A percentile compares a stretch with the other conserved stretches of the same genome.
phyloP scores from a whole-genome alignment of 64 coral and sea anemone genomes.

The Anthopleura sola region DNA sequence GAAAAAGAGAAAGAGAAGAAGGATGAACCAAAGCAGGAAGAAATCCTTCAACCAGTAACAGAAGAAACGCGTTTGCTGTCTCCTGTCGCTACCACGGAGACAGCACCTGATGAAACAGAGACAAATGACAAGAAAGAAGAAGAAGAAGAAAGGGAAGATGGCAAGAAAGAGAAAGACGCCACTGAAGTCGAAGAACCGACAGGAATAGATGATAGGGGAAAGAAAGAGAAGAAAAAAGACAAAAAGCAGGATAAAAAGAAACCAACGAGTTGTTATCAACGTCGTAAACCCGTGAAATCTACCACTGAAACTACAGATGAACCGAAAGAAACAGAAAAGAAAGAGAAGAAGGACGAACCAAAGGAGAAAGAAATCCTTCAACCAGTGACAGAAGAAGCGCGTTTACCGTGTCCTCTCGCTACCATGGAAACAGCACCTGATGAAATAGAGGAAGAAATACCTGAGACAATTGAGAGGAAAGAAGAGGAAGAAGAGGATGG shows the following conservation, averaged over 20 bases:
- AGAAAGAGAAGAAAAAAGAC: neutral
- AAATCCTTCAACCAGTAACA: neutral
- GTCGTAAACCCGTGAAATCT: no score
- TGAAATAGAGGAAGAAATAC: neutral
- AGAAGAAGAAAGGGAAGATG: neutral
- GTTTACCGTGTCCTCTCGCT: no score
- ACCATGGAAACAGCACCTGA: no score
- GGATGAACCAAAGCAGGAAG: neutral
- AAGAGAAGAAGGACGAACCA: neutral
- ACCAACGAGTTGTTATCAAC: neutral
- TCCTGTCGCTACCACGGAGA: no score
- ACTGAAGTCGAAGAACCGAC: neutral
- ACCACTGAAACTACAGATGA: no score
- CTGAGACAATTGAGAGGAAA: constrained; percentile 4
- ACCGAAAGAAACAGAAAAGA: neutral
- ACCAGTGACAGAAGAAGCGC: neutral
- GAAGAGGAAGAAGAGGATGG: constrained; percentile 24
- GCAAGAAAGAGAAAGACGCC: neutral
- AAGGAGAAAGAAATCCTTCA: neutral
- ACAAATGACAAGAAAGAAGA: neutral
- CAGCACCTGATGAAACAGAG: no score
- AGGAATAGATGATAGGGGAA: neutral
- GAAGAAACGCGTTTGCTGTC: no score
- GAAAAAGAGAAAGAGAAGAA: neutral
- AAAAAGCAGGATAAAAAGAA: constrained; percentile 8